A percentile compares a stretch with the other conserved stretches of the same genome.
These are phyloP conservation scores for Tipula lateralis DNA, from an alignment of 2,888 invertebrate genomes.

Conservation along the genomic window DNA sequence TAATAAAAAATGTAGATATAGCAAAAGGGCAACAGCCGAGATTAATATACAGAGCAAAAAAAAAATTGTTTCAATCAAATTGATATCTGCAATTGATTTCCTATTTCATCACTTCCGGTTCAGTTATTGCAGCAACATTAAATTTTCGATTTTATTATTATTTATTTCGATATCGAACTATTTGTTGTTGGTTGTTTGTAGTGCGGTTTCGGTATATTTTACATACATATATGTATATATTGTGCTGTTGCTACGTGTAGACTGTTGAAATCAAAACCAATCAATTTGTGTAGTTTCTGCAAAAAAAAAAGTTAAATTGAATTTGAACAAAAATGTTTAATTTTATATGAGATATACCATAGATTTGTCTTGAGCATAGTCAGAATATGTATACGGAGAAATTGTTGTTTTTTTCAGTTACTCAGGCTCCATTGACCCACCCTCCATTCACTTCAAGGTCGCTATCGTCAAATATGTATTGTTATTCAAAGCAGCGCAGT, in stretches of 20 bases:
- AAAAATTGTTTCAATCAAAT: neutral
- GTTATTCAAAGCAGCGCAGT: too few species aligned
- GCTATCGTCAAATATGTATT: too few species aligned
- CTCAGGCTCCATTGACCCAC: neutral
- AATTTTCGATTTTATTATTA: constrained; percentile 5
- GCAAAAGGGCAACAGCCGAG: neutral
- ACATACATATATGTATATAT: neutral
- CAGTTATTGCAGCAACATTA: constrained; percentile 1
- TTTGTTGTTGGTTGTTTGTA: neutral
- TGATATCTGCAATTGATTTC: constrained; percentile 24
- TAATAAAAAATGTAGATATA: neutral
- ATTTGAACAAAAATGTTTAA: neutral
- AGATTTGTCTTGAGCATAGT: neutral
- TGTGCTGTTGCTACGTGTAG: neutral
- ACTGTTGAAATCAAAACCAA: neutral
- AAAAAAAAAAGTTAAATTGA: neutral
- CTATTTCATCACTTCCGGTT: constrained; percentile 24
- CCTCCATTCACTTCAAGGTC: too few species aligned
- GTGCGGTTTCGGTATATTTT: neutral
- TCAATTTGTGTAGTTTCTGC: neutral
- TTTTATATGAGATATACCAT: neutral
- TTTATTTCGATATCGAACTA: neutral
- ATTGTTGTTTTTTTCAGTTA: neutral
- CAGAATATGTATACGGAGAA: neutral
- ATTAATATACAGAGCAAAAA: neutral